These are phyloP conservation scores for Nephrocerus scutellatus DNA, from an alignment of 2,888 invertebrate species.

Conservation along the genomic window DNA sequence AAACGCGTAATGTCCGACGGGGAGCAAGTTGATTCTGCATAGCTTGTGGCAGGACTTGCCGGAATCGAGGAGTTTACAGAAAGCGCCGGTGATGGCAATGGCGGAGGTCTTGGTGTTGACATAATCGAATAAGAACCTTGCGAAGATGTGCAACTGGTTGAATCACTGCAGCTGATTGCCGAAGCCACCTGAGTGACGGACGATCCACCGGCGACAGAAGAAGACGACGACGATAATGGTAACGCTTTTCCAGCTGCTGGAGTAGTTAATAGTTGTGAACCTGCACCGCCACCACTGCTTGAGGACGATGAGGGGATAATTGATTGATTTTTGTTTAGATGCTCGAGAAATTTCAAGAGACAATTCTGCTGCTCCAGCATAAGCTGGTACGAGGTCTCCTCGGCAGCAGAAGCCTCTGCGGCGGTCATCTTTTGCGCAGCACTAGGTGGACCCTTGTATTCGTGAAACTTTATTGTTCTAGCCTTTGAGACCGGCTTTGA, in stretches of 20 bases:
- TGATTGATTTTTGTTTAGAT: constrained; percentile 72
- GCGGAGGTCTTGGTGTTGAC: constrained; percentile 42
- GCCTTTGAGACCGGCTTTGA: constrained; percentile 74
- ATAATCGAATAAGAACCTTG: no score
- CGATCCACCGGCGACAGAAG: constrained; percentile 2
- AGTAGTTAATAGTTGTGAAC: constrained; percentile 20
- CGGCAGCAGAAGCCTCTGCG: constrained; percentile 47
- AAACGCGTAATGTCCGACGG: constrained; percentile 56
- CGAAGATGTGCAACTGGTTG: no score
- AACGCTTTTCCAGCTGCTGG: constrained; percentile 13
- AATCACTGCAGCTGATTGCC: constrained; percentile 12
- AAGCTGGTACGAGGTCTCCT: constrained; percentile 83
- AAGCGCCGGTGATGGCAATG: constrained; percentile 51
- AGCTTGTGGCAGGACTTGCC: constrained; percentile 44
- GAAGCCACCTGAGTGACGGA: constrained; percentile 15
- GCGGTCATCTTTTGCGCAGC: constrained; percentile 61
- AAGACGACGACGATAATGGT: constrained; percentile 3
- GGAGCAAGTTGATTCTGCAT: constrained; percentile 37
- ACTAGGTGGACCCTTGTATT: constrained; percentile 89
- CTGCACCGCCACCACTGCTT: constrained; percentile 37
- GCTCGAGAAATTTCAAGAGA: constrained; percentile 78
- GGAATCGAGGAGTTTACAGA: constrained; percentile 49
- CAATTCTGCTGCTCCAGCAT: constrained; percentile 87
- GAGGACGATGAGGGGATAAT: constrained; percentile 55
- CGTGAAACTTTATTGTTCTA: constrained; percentile 92